These are phyloP conservation scores for Trachelus troglodyta DNA, from an alignment of 2,888 invertebrate genomes.

Conservation along the genomic window DNA sequence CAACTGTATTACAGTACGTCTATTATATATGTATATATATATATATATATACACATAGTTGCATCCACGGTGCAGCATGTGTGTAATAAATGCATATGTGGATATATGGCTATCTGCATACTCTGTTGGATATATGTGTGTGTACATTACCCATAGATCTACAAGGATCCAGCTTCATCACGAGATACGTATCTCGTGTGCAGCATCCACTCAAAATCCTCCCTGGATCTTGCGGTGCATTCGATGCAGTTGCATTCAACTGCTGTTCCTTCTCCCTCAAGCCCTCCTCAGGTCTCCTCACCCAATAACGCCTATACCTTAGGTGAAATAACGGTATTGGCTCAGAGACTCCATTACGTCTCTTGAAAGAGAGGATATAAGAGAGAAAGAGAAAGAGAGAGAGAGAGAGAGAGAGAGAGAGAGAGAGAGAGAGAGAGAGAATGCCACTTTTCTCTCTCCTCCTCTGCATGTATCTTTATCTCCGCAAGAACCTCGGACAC, in stretches of 20 bases:
- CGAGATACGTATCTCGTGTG: neutral
- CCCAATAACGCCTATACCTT: neutral
- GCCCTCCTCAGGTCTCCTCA: neutral
- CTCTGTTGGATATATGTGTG: neutral
- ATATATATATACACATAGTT: neutral
- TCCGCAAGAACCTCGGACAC: neutral
- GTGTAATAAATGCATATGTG: neutral
- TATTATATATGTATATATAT: neutral
- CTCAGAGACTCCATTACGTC: neutral
- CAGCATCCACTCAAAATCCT: neutral
- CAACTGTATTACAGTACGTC: neutral
- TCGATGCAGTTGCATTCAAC: neutral
- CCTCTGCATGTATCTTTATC: neutral
- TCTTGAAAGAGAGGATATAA: neutral
- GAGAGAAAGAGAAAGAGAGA: too few species aligned
- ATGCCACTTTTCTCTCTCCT: neutral
- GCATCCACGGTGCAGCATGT: neutral
- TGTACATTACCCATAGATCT: neutral
- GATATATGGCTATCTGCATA: neutral
- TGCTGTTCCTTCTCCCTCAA: neutral
- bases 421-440: neutral
- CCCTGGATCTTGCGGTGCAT: neutral
- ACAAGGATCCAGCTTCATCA: neutral
- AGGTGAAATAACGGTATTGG: neutral
- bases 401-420: too few species aligned